Evolutionary conservation across 2,113 vertebrate genomes (phyloP).

Genomic region (Sciurus niger): DNA sequence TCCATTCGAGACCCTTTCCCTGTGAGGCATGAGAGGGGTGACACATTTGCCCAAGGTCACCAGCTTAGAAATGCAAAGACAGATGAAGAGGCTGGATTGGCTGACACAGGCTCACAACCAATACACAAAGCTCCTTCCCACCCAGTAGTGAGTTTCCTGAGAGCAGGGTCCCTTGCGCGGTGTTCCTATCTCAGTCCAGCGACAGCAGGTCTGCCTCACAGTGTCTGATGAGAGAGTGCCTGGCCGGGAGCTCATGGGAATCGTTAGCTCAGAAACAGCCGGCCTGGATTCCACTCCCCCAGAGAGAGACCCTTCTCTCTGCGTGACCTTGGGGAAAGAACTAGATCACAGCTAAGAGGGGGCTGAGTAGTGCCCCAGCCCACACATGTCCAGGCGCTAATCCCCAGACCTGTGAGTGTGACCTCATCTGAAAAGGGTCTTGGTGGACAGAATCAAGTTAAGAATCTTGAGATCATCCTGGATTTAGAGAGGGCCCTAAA

Average conservation of each 20-base stretch:
- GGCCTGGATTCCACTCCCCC: neutral
- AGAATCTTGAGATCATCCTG: neutral
- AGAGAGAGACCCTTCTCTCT: neutral
- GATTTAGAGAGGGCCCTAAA: neutral
- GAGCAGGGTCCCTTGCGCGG: accelerated
- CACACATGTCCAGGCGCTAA: neutral
- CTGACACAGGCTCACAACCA: neutral
- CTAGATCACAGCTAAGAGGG: neutral
- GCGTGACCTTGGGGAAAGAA: neutral
- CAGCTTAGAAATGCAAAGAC: neutral
- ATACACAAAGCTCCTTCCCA: neutral
- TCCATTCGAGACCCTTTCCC: neutral
- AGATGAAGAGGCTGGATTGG: accelerated
- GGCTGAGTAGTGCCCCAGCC: neutral
- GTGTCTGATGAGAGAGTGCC: accelerated
- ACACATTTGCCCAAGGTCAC: neutral
- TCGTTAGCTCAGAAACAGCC: neutral
- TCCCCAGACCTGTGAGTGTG: accelerated
- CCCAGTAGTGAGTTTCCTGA: neutral
- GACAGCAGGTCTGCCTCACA: neutral
- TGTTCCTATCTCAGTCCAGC: accelerated
- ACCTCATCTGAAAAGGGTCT: neutral
- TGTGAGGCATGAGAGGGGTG: neutral
- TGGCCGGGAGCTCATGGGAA: neutral
- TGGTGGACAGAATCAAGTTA: neutral